Evolutionary conservation across 2,113 vertebrate species (phyloP).

Genomic region (Daphoenositta chrysoptera): DNA sequence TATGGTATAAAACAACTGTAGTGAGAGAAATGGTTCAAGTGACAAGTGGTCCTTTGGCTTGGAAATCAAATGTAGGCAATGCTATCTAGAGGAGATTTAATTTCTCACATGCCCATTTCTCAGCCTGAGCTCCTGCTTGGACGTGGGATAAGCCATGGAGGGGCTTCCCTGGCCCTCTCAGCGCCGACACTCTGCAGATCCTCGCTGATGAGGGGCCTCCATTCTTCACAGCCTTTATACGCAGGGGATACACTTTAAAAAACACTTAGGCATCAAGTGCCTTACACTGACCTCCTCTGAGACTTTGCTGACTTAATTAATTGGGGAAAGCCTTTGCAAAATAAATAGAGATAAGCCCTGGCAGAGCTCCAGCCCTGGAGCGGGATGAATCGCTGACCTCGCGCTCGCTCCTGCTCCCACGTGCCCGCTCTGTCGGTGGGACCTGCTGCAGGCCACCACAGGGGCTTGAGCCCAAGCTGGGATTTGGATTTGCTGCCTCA

Average conservation of each 20-base stretch:
- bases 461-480: background rate
- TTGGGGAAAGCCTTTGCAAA: constrained; percentile 42
- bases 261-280: constrained; percentile 38
- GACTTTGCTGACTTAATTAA: constrained; percentile 47
- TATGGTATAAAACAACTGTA: background rate
- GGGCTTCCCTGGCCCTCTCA: background rate
- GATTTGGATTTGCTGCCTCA: background rate
- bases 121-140: background rate
- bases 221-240: background rate
- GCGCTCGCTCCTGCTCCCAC: background rate
- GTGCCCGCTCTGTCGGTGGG: background rate
- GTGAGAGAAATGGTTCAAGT: background rate
- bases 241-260: background rate
- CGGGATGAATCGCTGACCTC: background rate
- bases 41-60: background rate
- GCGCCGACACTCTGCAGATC: rapidly evolving
- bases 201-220: background rate
- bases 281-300: constrained; percentile 32
- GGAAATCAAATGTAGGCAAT: background rate
- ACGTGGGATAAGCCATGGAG: background rate
- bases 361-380: constrained; percentile 27
- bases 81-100: background rate
- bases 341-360: constrained; percentile 56
- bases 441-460: background rate
- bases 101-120: background rate